These are phyloP conservation scores for Scolopax bukidnonensis DNA, from an alignment of 2,797 vertebrate species.

Conservation along the genomic window DNA sequence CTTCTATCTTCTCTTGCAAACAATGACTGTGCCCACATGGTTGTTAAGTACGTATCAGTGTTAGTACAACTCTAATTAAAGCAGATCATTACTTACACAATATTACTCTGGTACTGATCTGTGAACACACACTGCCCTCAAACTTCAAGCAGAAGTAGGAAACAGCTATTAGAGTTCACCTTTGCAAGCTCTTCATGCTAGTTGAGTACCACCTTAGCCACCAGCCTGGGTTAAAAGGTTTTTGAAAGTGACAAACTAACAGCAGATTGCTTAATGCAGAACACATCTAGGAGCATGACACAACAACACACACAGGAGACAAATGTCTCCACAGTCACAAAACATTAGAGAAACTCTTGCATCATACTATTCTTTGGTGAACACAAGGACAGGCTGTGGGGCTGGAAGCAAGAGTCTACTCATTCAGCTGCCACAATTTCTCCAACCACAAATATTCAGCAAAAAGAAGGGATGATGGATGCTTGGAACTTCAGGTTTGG, in stretches of 20 bases:
- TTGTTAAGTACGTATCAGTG: not conserved
- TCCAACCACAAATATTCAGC: not conserved
- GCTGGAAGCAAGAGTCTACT: not conserved
- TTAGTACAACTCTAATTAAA: not conserved
- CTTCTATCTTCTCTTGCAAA: not conserved
- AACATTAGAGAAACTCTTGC: not conserved
- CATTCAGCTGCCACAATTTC: not conserved
- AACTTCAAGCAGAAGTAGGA: not conserved
- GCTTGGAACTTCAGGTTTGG: not conserved
- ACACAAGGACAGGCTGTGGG: not conserved
- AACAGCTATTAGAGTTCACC: not conserved
- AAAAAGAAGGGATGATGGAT: not conserved
- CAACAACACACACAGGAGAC: rapidly evolving
- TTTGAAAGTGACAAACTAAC: not conserved
- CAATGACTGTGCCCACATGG: not conserved
- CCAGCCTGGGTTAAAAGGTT: not conserved
- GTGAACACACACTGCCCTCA: not conserved
- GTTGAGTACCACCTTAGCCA: not conserved
- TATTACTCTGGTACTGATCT: not conserved
- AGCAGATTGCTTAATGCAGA: not conserved
- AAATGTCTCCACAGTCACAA: not conserved
- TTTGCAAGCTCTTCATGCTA: not conserved
- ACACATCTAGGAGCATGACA: not conserved
- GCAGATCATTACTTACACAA: not conserved
- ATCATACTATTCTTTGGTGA: rapidly evolving